phyloP scores from a whole-genome alignment of 2,888 invertebrate species.

The Alloscopus bannaensis region DNA sequence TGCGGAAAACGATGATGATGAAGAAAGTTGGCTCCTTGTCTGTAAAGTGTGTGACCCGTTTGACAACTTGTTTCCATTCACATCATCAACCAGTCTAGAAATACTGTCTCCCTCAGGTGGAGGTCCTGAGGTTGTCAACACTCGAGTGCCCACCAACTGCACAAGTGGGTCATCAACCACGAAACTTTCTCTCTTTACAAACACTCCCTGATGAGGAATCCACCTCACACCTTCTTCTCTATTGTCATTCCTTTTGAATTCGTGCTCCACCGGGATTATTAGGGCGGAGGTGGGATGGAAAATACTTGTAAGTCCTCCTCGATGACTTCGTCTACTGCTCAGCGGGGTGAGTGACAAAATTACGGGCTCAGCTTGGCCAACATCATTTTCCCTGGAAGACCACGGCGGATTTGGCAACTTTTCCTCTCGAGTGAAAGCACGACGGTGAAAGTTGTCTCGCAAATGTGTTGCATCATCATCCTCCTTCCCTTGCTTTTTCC shows the following conservation, averaged over 20 bases:
- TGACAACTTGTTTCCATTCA: slow-evolving; percentile 10
- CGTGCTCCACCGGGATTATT: neutral
- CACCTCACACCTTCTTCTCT: neutral
- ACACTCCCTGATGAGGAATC: slow-evolving; percentile 3
- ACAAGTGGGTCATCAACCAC: slow-evolving; percentile 37
- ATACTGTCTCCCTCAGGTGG: slow-evolving; percentile 12
- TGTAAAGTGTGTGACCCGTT: slow-evolving; percentile 9
- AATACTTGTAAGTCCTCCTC: slow-evolving; percentile 34
- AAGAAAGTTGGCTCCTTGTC: neutral
- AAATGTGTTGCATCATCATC: neutral
- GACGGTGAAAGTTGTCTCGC: neutral
- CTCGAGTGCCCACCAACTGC: neutral
- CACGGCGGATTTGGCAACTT: no score
- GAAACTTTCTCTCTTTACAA: slow-evolving; percentile 19
- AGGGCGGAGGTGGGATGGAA: slow-evolving; percentile 21
- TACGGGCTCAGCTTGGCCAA: slow-evolving; percentile 38
- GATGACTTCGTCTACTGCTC: slow-evolving; percentile 19
- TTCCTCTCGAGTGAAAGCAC: neutral
- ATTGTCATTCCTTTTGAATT: neutral
- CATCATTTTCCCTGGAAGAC: neutral
- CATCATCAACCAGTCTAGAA: neutral
- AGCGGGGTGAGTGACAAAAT: slow-evolving; percentile 53
- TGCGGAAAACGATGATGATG: neutral
- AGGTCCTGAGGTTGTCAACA: neutral
- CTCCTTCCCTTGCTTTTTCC: neutral